phyloP scores from a whole-genome alignment of 1,140 invertebrate species.

The Sitophilus oryzae region DNA sequence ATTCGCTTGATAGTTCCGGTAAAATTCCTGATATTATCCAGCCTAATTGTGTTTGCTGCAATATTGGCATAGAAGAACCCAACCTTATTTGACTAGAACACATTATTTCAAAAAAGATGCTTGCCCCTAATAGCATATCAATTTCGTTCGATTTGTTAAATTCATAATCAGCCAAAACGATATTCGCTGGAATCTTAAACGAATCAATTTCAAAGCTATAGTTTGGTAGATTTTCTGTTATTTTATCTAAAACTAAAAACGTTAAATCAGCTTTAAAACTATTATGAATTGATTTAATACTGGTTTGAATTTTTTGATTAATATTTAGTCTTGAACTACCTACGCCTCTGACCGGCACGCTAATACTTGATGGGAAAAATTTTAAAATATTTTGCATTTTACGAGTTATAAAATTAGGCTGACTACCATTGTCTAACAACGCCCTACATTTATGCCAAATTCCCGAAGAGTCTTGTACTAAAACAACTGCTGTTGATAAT shows the following conservation, averaged over 20 bases:
- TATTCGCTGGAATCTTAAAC: slow-evolving; percentile 9
- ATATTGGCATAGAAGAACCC: background rate
- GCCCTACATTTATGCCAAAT: background rate
- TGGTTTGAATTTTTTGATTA: too few relatives aligned
- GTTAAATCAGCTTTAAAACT: too few relatives aligned
- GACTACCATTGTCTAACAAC: background rate
- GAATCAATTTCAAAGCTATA: too few relatives aligned
- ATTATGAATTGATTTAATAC: too few relatives aligned
- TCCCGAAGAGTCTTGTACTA: slow-evolving; percentile 1
- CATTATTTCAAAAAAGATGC: slow-evolving; percentile 10
- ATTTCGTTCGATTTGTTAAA: slow-evolving; percentile 11
- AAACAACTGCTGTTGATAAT: slow-evolving; percentile 10
- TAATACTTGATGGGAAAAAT: too few relatives aligned
- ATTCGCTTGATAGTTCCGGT: background rate
- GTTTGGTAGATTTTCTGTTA: too few relatives aligned
- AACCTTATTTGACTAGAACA: slow-evolving; percentile 4
- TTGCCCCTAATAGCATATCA: slow-evolving; percentile 9
- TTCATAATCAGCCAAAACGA: slow-evolving; percentile 4
- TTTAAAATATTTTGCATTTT: too few relatives aligned
- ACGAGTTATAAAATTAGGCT: background rate
- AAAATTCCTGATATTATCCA: slow-evolving; percentile 7
- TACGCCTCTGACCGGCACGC: too few relatives aligned
- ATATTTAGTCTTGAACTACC: too few relatives aligned
- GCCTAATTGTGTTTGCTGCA: slow-evolving; percentile 12
- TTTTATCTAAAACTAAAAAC: too few relatives aligned